Conservation (phyloP, 2,113 vertebrate species). For the Esox niger region DNA sequence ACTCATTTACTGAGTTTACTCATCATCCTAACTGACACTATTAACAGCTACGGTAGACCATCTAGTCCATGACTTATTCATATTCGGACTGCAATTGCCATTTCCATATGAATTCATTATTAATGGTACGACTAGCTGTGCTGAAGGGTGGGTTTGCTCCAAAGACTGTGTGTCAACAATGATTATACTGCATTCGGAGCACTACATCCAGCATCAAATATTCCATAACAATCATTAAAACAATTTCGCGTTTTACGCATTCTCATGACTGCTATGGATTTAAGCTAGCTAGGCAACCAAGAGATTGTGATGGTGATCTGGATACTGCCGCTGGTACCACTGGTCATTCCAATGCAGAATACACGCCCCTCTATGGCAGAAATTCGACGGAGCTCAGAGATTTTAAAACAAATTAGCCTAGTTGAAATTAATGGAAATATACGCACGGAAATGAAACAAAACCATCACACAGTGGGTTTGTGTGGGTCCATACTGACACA, state of each 20-base stretch:
- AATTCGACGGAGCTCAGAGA: neutral
- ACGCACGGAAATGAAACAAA: too few species aligned
- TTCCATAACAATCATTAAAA: too few species aligned
- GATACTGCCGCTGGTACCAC: constrained; percentile 12
- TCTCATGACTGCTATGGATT: too few species aligned
- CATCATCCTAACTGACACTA: neutral
- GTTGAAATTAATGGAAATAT: too few species aligned
- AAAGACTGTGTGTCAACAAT: neutral
- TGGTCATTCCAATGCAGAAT: constrained; percentile 56
- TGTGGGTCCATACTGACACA: too few species aligned
- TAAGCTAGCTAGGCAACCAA: too few species aligned
- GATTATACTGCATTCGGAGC: neutral
- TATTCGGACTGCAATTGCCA: constrained; percentile 40
- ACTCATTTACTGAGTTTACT: neutral
- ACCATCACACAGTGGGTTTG: too few species aligned
- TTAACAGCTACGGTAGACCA: neutral
- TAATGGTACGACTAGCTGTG: constrained; percentile 49
- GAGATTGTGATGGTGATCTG: neutral
- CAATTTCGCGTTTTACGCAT: too few species aligned
- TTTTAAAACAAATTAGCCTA: too few species aligned
- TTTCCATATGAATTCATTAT: constrained; percentile 54
- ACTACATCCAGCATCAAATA: neutral
- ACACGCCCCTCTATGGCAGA: constrained; percentile 64
- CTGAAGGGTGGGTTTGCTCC: constrained; percentile 44
- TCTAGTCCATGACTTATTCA: constrained; percentile 17